A percentile compares a stretch with the other conserved stretches of the same genome.
Evolutionary conservation across 2,113 vertebrate species (phyloP).

Genomic region (Columba livia): DNA sequence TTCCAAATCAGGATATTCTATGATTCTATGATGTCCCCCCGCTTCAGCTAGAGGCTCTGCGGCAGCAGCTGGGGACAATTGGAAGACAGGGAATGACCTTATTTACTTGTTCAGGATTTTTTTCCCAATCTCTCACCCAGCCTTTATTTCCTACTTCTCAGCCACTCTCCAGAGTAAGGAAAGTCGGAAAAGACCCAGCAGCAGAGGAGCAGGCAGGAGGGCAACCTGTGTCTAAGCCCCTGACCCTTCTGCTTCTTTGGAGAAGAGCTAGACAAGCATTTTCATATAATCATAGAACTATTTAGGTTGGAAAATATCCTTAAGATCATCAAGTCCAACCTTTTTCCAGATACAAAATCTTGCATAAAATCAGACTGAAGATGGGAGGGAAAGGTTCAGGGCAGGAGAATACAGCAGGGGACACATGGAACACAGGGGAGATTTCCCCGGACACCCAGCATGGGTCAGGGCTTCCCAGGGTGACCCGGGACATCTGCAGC

Average conservation of each 20-base stretch:
- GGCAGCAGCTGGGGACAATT: background rate
- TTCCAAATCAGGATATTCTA: too few relatives aligned
- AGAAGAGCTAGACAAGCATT: background rate
- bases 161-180: background rate
- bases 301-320: background rate
- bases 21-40: background rate
- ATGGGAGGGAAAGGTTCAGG: background rate
- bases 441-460: background rate
- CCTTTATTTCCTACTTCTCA: background rate
- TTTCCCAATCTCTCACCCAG: background rate
- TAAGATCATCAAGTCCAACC: rapidly evolving
- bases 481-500: background rate
- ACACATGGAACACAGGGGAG: rapidly evolving
- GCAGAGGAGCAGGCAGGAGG: background rate
- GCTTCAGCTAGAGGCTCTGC: background rate
- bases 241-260: background rate
- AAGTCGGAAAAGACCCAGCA: background rate
- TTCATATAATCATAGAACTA: background rate
- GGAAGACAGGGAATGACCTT: background rate
- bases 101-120: background rate
- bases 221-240: background rate
- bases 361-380: background rate
- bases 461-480: background rate
- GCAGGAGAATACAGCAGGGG: rapidly evolving
- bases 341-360: background rate